Conservation (phyloP, 2,888 invertebrate species). For the Phasia obesa region DNA sequence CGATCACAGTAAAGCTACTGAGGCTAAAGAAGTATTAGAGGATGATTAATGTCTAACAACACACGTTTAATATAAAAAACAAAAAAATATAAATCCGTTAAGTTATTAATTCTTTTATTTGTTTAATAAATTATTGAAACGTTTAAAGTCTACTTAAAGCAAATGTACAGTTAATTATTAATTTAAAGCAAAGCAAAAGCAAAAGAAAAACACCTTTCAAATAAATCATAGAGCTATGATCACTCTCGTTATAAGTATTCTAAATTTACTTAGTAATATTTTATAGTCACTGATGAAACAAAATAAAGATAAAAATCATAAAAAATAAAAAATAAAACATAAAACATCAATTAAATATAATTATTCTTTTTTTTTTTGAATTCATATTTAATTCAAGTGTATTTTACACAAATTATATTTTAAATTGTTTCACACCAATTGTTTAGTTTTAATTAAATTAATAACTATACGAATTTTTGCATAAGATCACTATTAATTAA, state of each 20-base stretch:
- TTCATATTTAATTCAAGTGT: neutral
- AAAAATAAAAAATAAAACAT: neutral
- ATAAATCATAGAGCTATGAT: constrained; percentile 19
- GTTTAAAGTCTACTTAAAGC: neutral
- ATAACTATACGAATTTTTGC: constrained; percentile 58
- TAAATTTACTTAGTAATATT: constrained; percentile 56
- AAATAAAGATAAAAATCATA: too few species aligned
- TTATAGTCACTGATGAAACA: constrained; percentile 27
- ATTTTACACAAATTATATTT: neutral
- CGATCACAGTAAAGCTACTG: constrained; percentile 28
- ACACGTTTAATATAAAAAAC: neutral
- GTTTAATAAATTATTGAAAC: constrained; percentile 10
- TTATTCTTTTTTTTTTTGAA: constrained; percentile 19
- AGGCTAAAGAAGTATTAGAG: constrained; percentile 44
- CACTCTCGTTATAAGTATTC: constrained; percentile 51
- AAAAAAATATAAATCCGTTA: constrained; percentile 6
- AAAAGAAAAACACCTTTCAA: constrained; percentile 8
- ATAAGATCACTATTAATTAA: constrained; percentile 64
- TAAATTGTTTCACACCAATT: constrained; percentile 45
- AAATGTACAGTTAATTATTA: constrained; percentile 47
- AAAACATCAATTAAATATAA: constrained; percentile 1
- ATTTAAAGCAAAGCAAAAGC: neutral
- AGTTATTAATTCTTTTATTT: constrained; percentile 22
- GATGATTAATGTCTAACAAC: constrained; percentile 44
- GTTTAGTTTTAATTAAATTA: constrained; percentile 70